These are phyloP conservation scores for Pitangus sulphuratus DNA, from an alignment of 2,797 vertebrate species.

Conservation along the genomic window DNA sequence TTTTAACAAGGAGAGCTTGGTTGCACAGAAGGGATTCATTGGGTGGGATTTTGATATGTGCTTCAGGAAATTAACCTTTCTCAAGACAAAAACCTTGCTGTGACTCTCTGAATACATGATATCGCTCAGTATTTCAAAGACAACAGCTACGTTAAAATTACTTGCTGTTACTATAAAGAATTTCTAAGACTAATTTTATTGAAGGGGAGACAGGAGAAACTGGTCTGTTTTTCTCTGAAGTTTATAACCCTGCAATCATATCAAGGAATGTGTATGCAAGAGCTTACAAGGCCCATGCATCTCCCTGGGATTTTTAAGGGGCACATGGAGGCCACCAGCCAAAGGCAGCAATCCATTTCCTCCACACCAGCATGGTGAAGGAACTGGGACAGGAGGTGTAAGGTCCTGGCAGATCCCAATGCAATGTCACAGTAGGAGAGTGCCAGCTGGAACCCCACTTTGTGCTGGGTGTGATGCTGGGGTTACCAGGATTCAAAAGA, in stretches of 20 bases:
- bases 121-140: neutral
- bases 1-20: conserved; percentile 55
- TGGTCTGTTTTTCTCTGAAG: neutral
- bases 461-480: neutral
- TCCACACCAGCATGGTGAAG: neutral
- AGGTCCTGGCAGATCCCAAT: neutral
- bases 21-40: conserved; percentile 19
- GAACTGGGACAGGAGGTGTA: neutral
- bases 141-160: neutral
- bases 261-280: neutral
- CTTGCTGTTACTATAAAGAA: neutral
- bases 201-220: neutral
- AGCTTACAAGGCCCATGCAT: neutral
- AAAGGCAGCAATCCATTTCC: neutral
- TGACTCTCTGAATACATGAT: neutral
- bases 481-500: neutral
- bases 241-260: neutral
- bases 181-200: conserved; percentile 13
- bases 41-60: conserved; percentile 41
- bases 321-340: neutral
- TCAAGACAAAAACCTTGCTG: conserved; percentile 47
- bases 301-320: neutral
- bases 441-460: fast-evolving
- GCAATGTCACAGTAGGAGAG: neutral
- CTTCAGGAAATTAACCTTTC: conserved; percentile 63